Evolutionary conservation across 2,888 invertebrate genomes (phyloP), one percentile per base, ranked within the genome.

Genomic region (Lordiphosa fenestrarum): DNA sequence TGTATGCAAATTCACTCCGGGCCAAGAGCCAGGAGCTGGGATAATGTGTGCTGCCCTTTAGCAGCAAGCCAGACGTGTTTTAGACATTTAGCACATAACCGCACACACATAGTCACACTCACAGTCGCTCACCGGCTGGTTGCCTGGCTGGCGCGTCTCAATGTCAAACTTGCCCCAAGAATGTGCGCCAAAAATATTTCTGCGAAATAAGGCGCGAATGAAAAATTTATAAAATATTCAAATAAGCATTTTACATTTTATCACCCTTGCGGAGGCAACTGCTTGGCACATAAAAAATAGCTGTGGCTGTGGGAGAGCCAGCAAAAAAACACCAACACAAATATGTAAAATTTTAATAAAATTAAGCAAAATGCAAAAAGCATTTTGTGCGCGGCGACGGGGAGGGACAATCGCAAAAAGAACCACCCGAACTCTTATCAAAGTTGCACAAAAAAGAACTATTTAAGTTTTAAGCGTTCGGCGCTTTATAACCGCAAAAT

Each of bases 391-490:
- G n/a, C 9, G 30, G 13, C 15, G 15, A 2, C 15, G 15, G 2
- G 15, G 15, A 13, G 10, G 12, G 21, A 4, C 13, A 21, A 23
- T 4, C 19, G 12, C 25, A 6, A 23, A 41, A 57, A 33, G 30
- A 39, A 19, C 46, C 40, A 47, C 37, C 25, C 37, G 23, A 53
- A 68, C 63, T 67, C 64, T 59, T 41, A 36, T 57, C 35, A 75
- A 81, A 68, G 57, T 80, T 76, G 50, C 61, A 46, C 63, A 41
- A 35, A 37, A 53, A 74, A 61, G 66, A 67, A 58, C 75, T 72
- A 78, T 82, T 78, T 82, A 81, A 84, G 80, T 84, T 81, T 81
- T 83, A 84, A 81, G 76, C 67, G 76, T 75, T 80, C 82, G 78
- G 66, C 80, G 75, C 73, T 81, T 81, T 75, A 75, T 80, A 80